Conservation (phyloP, 2,113 vertebrate genomes). For the Chiloscyllium plagiosum region DNA sequence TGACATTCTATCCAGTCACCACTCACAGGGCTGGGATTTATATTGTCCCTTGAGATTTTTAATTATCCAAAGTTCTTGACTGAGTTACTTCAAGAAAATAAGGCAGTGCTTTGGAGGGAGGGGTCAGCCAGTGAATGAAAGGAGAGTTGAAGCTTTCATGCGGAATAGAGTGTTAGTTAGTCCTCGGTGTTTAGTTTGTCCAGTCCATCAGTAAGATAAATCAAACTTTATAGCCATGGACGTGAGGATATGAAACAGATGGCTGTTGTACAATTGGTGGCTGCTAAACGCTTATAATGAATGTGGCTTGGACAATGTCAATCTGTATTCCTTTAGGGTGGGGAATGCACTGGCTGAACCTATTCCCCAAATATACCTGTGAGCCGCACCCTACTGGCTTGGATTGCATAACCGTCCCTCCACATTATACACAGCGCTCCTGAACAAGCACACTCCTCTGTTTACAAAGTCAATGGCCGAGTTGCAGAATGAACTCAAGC, state of each 20-base stretch:
- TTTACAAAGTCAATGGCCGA: not conserved
- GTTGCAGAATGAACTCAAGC: not conserved
- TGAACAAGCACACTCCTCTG: not conserved
- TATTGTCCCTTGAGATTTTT: not conserved
- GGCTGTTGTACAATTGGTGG: not conserved
- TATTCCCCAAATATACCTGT: not conserved
- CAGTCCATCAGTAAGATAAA: not conserved
- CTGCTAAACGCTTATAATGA: no score
- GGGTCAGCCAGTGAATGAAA: not conserved
- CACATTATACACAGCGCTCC: not conserved
- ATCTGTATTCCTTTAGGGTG: not conserved
- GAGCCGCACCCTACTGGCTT: not conserved
- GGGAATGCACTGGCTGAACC: not conserved
- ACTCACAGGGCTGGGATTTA: not conserved
- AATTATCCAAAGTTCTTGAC: not conserved
- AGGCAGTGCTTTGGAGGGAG: not conserved
- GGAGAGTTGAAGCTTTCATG: not conserved
- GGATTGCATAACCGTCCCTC: not conserved
- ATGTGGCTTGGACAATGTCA: not conserved
- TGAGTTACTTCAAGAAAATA: not conserved
- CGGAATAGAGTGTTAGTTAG: not conserved
- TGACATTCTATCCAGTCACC: not conserved
- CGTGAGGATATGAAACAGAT: not conserved
- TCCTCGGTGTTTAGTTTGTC: not conserved
- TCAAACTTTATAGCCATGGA: not conserved